A percentile compares a stretch with the other conserved stretches of the same genome.
Conservation (phyloP, 1,140 invertebrate species). For the Cydia splendana region DNA sequence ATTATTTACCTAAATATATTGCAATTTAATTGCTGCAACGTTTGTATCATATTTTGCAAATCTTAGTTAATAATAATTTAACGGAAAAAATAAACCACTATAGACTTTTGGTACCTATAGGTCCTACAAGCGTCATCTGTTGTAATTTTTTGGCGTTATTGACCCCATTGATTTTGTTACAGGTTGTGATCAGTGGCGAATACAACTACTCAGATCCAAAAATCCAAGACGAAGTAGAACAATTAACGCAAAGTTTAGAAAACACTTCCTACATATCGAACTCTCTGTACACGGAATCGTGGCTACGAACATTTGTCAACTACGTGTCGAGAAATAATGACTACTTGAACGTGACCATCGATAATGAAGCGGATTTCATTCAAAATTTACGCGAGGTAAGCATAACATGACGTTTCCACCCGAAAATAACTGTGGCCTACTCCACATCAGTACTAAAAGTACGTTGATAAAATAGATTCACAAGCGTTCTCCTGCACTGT, state of each 20-base stretch:
- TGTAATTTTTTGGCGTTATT: too few relatives aligned
- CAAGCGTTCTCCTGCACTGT: background rate
- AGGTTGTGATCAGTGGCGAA: slow-evolving; percentile 93
- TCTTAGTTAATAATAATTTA: too few relatives aligned
- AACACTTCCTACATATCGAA: slow-evolving; percentile 89
- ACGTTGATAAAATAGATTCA: background rate
- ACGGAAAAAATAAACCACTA: too few relatives aligned
- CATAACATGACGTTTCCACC: background rate
- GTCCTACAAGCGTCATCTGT: too few relatives aligned
- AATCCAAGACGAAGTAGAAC: slow-evolving; percentile 89
- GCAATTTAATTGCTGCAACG: too few relatives aligned
- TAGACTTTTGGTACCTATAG: too few relatives aligned
- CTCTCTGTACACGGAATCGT: slow-evolving; percentile 93
- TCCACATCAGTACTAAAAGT: too few relatives aligned
- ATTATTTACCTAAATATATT: too few relatives aligned
- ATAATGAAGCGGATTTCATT: slow-evolving; percentile 87
- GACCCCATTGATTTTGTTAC: slow-evolving; percentile 38
- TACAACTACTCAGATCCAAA: slow-evolving; percentile 92
- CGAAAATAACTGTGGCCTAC: too few relatives aligned
- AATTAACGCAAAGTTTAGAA: slow-evolving; percentile 89
- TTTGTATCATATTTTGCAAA: too few relatives aligned
- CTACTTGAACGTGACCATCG: slow-evolving; percentile 87
- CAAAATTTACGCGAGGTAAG: slow-evolving; percentile 87
- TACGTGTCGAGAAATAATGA: slow-evolving; percentile 89
- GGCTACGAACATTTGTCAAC: slow-evolving; percentile 91